Percentiles rank a stretch among this genome's conserved stretches.
These are phyloP conservation scores for Pseudopodoces humilis DNA, from an alignment of 2,113 vertebrate genomes.

Conservation along the genomic window DNA sequence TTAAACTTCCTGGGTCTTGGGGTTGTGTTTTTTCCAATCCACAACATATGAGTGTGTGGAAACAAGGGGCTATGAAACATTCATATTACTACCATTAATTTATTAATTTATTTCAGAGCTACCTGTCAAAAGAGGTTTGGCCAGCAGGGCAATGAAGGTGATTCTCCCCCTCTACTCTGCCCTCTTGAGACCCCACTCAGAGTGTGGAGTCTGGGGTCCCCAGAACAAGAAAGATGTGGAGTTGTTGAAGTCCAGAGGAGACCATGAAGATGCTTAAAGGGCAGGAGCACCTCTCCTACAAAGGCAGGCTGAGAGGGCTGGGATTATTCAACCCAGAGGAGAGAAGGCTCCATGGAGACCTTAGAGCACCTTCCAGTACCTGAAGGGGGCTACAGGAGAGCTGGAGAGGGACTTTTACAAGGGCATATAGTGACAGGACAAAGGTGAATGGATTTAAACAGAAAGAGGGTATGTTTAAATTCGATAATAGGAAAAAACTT, in stretches of 20 bases:
- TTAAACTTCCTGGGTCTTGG: neutral
- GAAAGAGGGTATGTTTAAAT: neutral
- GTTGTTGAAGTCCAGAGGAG: neutral
- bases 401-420: neutral
- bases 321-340: neutral
- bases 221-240: neutral
- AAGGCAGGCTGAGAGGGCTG: neutral
- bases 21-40: neutral
- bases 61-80: neutral
- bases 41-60: neutral
- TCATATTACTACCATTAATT: neutral
- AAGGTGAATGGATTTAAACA: neutral
- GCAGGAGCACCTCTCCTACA: neutral
- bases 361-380: neutral
- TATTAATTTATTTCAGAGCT: neutral
- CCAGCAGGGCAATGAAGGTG: neutral
- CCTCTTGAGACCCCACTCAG: fast-evolving
- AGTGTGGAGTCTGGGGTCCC: too few relatives aligned
- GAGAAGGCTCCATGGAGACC: neutral
- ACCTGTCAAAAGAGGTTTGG: neutral
- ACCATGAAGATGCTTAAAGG: neutral
- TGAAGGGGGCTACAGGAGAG: neutral
- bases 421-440: neutral
- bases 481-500: neutral
- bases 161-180: neutral